phyloP scores from a whole-genome alignment of 2,888 invertebrate species.

The Graphium colonna region DNA sequence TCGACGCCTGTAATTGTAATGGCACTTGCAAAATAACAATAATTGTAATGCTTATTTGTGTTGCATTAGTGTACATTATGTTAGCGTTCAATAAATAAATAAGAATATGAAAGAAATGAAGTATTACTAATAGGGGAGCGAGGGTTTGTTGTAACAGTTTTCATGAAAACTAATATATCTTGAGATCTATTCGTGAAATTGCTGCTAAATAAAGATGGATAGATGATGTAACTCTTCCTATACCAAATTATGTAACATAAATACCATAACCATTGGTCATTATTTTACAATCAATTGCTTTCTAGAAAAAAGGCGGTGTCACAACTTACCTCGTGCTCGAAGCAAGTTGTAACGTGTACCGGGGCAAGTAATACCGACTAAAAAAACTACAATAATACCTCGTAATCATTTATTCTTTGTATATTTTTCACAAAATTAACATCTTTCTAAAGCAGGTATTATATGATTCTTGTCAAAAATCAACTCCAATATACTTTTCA shows the following conservation, averaged over 20 bases:
- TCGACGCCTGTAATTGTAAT: no score
- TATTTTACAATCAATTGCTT: constrained; percentile 28
- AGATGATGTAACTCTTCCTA: constrained; percentile 24
- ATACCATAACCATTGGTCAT: constrained; percentile 26
- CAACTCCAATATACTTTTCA: not conserved
- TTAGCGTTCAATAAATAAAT: no score
- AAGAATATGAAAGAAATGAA: no score
- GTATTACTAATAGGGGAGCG: not conserved
- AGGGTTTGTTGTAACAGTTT: constrained; percentile 5
- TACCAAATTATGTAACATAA: constrained; percentile 25
- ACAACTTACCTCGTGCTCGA: constrained; percentile 19
- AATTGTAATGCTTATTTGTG: no score
- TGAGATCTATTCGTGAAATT: not conserved
- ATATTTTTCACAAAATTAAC: no score
- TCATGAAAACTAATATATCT: not conserved
- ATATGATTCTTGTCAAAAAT: no score
- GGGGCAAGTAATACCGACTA: not conserved
- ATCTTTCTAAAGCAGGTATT: no score
- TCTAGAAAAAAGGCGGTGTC: constrained; percentile 25
- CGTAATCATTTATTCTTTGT: not conserved
- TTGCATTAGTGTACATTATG: no score
- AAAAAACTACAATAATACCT: not conserved
- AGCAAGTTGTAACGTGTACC: no score
- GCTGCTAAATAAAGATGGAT: not conserved
- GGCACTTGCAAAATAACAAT: no score